Conservation (phyloP, 2,797 vertebrate genomes). For the Sebastes matsubarae region DNA sequence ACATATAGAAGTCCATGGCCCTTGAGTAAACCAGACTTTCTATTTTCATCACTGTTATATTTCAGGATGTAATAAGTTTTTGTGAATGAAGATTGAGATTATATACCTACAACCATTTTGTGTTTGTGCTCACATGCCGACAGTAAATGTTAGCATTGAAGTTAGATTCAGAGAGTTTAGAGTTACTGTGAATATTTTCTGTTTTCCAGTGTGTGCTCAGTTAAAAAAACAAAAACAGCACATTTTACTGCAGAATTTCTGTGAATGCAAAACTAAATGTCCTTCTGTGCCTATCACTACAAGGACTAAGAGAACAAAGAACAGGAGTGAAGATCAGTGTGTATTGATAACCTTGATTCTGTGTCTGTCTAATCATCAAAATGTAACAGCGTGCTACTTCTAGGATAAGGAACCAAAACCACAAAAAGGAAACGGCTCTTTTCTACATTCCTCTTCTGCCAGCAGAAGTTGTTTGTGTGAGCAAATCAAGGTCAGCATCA, state of each 20-base stretch:
- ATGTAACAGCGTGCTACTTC: conserved; percentile 14
- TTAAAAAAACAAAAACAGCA: background rate
- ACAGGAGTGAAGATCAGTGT: background rate
- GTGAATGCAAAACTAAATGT: background rate
- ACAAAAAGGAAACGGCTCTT: conserved; percentile 64
- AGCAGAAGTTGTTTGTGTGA: conserved; percentile 69
- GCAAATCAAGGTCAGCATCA: conserved; percentile 58
- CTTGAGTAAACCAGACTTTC: conserved; percentile 29
- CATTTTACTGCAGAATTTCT: background rate
- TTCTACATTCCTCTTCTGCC: conserved; percentile 55
- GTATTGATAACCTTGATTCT: conserved; percentile 22
- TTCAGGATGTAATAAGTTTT: background rate
- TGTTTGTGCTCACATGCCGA: background rate
- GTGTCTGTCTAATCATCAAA: conserved; percentile 55
- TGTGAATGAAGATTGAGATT: background rate
- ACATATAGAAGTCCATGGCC: conserved; percentile 5
- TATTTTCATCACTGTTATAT: conserved; percentile 3
- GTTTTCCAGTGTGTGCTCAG: background rate
- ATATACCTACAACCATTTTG: background rate
- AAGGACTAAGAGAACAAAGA: background rate
- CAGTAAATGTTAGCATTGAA: background rate
- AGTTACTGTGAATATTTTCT: background rate
- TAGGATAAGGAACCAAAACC: conserved; percentile 77
- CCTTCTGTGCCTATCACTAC: background rate
- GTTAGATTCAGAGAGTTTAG: background rate